Conservation (phyloP, 37 sponge, comb jelly and placozoan species). For the Eunapius fragilis region DNA sequence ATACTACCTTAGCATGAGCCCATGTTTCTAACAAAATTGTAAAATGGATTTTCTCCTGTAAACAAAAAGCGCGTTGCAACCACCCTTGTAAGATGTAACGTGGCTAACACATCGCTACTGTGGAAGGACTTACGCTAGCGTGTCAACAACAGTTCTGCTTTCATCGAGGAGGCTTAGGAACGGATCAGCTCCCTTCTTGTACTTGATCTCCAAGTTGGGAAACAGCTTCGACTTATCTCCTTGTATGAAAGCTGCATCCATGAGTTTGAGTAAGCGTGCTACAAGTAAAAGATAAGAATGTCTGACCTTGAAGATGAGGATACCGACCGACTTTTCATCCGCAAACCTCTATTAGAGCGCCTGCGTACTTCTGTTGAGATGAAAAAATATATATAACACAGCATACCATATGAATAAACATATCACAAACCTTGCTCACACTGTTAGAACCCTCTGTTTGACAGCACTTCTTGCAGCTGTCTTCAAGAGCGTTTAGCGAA, state of each 20-base stretch:
- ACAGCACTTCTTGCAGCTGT: conserved; percentile 76
- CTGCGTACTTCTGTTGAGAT: conserved; percentile 61
- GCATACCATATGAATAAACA: no score
- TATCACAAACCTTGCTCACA: background rate
- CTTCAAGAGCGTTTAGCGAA: conserved; percentile 55
- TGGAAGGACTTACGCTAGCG: conserved; percentile 63
- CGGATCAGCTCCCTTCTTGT: conserved; percentile 84
- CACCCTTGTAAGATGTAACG: no score
- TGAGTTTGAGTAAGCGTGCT: background rate
- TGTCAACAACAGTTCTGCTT: conserved; percentile 73
- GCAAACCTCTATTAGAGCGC: conserved; percentile 89
- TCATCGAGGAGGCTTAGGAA: conserved; percentile 78
- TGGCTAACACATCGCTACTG: background rate
- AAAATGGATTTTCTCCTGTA: no score
- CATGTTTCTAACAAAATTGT: no score
- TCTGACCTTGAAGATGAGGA: conserved; percentile 86
- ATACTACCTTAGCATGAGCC: no score
- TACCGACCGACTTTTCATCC: conserved; percentile 89
- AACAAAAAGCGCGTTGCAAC: no score
- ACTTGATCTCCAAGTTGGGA: conserved; percentile 63
- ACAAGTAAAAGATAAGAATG: background rate
- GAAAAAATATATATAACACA: background rate
- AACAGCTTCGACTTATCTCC: conserved; percentile 53
- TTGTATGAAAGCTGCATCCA: conserved; percentile 66
- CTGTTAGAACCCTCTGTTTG: conserved; percentile 37